Conservation (phyloP, 37 sponge, comb jelly and placozoan species). For the Lycopodina hypogea region DNA sequence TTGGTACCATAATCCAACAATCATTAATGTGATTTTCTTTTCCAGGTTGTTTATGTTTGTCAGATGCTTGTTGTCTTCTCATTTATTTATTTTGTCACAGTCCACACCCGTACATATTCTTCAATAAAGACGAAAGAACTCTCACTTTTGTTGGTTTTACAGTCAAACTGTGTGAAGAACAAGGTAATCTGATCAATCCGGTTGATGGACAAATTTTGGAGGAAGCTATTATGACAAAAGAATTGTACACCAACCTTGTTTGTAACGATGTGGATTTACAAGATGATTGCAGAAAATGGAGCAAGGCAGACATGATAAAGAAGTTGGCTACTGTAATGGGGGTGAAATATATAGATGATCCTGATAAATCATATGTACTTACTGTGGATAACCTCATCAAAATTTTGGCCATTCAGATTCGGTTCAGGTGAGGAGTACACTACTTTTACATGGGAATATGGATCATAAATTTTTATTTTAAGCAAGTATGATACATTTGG, state of each 20-base stretch:
- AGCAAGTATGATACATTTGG: no score
- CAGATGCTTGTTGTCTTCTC: neutral
- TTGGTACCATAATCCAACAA: no score
- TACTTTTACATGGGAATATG: no score
- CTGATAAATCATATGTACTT: constrained; percentile 79
- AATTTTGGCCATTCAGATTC: constrained; percentile 91
- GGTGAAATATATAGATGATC: constrained; percentile 45
- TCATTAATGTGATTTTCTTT: neutral
- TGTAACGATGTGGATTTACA: constrained; percentile 30
- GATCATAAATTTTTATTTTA: no score
- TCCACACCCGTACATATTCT: constrained; percentile 94
- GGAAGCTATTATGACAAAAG: constrained; percentile 21
- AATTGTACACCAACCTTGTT: constrained; percentile 34
- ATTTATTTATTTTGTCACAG: constrained; percentile 21
- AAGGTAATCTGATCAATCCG: constrained; percentile 54
- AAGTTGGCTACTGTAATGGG: constrained; percentile 66
- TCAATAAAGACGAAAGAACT: constrained; percentile 73
- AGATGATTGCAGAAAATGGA: constrained; percentile 46
- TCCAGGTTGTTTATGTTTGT: no score
- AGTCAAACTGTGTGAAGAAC: neutral
- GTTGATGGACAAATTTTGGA: constrained; percentile 6
- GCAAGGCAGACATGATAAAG: constrained; percentile 34
- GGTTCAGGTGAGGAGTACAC: constrained; percentile 62
- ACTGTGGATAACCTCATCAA: constrained; percentile 85
- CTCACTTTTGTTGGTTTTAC: constrained; percentile 91